A percentile compares a stretch with the other conserved stretches of the same genome.
Conservation (phyloP, 2,797 vertebrate genomes). For the Crax fasciolata region DNA sequence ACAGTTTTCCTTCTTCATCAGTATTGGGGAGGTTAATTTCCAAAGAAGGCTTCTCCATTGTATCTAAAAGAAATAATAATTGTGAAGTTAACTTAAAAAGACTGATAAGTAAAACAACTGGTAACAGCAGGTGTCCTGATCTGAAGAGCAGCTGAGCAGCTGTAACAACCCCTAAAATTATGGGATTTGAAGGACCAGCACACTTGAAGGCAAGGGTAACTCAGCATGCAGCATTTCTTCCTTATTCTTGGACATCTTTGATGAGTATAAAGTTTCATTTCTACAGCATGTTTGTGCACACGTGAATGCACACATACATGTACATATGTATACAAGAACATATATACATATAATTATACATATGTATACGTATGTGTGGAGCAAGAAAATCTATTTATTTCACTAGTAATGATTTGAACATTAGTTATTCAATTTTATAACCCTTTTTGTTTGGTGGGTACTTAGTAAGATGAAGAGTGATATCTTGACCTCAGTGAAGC, state of each 20-base stretch:
- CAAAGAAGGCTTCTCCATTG: conserved; percentile 77
- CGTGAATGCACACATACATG: neutral
- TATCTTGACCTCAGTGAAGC: neutral
- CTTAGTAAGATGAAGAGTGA: neutral
- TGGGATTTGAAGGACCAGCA: neutral
- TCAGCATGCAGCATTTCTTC: neutral
- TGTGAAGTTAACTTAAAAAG: neutral
- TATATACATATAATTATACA: neutral
- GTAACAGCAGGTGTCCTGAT: neutral
- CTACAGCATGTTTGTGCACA: neutral
- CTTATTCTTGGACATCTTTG: neutral
- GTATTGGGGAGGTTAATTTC: conserved; percentile 48
- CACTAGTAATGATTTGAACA: neutral
- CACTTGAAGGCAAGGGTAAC: neutral
- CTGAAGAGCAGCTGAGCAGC: neutral
- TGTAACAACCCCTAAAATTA: neutral
- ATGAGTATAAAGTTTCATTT: neutral
- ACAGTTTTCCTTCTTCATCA: conserved; percentile 82
- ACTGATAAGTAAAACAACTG: neutral
- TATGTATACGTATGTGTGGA: neutral
- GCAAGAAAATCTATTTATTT: neutral
- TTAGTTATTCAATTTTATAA: neutral
- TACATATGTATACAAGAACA: neutral
- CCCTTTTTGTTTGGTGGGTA: neutral
- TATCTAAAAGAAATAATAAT: conserved; percentile 66